phyloP scores from a whole-genome alignment of 2,113 vertebrate genomes.

The Sarotherodon lohbergeri region DNA sequence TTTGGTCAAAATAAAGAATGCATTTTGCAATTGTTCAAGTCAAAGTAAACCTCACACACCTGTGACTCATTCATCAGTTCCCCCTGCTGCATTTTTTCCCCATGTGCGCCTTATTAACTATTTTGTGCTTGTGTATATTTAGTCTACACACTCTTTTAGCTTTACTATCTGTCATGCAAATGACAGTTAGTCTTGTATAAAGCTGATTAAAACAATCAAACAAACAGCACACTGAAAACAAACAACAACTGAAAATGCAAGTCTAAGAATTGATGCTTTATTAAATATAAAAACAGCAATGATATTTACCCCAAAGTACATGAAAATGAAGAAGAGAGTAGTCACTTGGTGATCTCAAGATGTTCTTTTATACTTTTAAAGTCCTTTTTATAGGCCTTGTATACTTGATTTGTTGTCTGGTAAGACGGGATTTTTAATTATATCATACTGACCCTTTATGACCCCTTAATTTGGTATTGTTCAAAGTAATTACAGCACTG shows the following conservation, averaged over 20 bases:
- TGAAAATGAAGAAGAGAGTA: neutral
- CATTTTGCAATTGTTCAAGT: neutral
- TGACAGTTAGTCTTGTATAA: neutral
- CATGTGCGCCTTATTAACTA: neutral
- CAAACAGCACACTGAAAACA: neutral
- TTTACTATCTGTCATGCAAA: neutral
- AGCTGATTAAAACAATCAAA: neutral
- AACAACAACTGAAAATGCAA: neutral
- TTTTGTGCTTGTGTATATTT: neutral
- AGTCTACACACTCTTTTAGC: neutral
- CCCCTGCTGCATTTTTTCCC: neutral
- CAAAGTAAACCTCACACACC: neutral
- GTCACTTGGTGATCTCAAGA: neutral
- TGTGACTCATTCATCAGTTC: constrained; percentile 8
- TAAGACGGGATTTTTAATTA: neutral
- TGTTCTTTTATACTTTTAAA: neutral
- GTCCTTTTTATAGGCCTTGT: no score
- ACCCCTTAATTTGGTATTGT: neutral
- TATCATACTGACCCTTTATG: neutral
- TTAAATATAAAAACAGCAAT: neutral
- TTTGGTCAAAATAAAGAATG: neutral
- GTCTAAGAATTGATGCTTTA: neutral
- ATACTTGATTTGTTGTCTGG: neutral
- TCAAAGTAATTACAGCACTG: neutral
- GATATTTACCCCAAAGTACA: neutral